Evolutionary conservation across 2,113 vertebrate species (phyloP).

Genomic region (Silurus asotus): DNA sequence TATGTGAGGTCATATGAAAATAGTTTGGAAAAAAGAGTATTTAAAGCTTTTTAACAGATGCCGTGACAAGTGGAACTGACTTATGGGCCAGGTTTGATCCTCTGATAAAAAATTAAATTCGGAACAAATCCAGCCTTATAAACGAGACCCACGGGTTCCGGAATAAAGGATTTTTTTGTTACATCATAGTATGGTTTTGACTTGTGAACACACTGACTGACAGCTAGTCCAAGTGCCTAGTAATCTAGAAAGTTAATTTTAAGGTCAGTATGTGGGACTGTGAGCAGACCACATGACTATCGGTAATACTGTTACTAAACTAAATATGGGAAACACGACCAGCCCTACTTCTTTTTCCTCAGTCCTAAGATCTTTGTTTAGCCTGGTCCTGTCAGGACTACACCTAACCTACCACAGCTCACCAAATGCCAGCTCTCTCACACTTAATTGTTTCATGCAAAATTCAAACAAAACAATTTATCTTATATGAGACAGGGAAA

Average conservation of each 20-base stretch:
- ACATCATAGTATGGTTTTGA: not conserved
- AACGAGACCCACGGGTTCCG: not conserved
- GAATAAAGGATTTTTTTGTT: not conserved
- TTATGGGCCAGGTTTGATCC: not conserved
- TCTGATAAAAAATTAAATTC: not conserved
- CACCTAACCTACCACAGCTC: not conserved
- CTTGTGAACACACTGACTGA: not conserved
- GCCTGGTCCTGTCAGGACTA: not conserved
- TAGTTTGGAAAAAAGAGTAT: no score
- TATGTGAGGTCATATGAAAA: no score
- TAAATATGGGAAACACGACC: not conserved
- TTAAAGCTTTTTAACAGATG: not conserved
- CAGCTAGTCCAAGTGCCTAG: not conserved
- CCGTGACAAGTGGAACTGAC: not conserved
- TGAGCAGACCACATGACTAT: not conserved
- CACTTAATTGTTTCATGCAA: not conserved
- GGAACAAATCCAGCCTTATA: not conserved
- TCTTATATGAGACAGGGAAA: not conserved
- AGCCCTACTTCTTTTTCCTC: not conserved
- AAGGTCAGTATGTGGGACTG: not conserved
- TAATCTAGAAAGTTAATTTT: not conserved
- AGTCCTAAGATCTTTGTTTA: not conserved
- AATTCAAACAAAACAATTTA: not conserved
- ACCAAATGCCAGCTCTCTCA: not conserved
- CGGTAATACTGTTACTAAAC: not conserved